A percentile compares a stretch with the other conserved stretches of the same genome.
phyloP scores from a whole-genome alignment of 2,797 vertebrate genomes.

The Gastrophryne carolinensis region DNA sequence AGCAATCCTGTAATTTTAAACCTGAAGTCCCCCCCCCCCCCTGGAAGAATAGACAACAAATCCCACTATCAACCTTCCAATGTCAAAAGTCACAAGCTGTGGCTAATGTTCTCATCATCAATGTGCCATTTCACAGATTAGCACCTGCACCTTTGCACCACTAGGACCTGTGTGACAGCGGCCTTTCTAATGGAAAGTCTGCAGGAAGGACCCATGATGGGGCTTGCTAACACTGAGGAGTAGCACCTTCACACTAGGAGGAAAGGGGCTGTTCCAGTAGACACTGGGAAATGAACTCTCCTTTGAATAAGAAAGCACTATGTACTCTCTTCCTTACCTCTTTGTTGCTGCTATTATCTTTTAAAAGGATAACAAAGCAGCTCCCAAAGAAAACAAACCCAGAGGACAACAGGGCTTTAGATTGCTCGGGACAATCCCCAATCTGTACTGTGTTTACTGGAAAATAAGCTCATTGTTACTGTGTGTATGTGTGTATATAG shows the following conservation, averaged over 20 bases:
- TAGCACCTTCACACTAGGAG: constrained; percentile 15
- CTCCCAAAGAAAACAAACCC: constrained; percentile 39
- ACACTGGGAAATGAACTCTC: constrained; percentile 22
- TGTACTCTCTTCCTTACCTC: constrained; percentile 30
- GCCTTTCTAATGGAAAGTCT: constrained; percentile 36
- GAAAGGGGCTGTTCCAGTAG: constrained; percentile 4
- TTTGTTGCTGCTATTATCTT: constrained; percentile 21
- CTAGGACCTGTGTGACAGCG: constrained; percentile 19
- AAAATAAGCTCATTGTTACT: background rate
- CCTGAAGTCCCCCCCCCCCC: constrained; percentile 8
- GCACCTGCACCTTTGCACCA: constrained; percentile 32
- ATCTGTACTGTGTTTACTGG: background rate
- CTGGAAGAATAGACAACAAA: background rate
- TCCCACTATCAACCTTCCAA: constrained; percentile 3
- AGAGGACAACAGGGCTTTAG: constrained; percentile 6
- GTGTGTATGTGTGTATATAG: background rate
- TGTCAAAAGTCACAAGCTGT: constrained; percentile 44
- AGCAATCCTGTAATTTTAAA: background rate
- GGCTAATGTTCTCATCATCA: constrained; percentile 45
- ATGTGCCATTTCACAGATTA: constrained; percentile 47
- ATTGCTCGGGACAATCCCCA: background rate
- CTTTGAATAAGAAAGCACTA: constrained; percentile 26
- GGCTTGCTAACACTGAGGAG: constrained; percentile 10
- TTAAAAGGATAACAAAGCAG: constrained; percentile 47
- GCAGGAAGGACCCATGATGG: constrained; percentile 46